Conservation (phyloP, 2,113 vertebrate genomes). For the Rhinogobius similis region DNA sequence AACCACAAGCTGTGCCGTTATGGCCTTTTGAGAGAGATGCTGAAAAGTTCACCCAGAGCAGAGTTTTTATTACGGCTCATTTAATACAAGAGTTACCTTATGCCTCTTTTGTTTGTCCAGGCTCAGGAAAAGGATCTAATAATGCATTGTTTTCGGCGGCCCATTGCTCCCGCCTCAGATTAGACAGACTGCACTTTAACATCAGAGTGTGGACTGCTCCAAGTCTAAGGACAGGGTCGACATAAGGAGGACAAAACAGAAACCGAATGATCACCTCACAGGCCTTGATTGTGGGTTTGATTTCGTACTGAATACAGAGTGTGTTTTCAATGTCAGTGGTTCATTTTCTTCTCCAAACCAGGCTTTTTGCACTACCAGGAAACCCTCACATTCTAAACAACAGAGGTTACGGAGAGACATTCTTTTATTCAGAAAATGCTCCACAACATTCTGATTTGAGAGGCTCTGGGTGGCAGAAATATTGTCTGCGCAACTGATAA, state of each 20-base stretch:
- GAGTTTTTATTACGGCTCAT: slow-evolving; percentile 44
- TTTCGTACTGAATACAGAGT: not conserved
- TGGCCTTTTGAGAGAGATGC: slow-evolving; percentile 35
- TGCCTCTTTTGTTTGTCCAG: slow-evolving; percentile 31
- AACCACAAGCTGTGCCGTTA: slow-evolving; percentile 34
- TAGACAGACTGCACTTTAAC: slow-evolving; percentile 31
- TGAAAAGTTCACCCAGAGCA: slow-evolving; percentile 35
- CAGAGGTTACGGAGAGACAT: too few species aligned
- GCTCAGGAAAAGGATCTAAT: slow-evolving; percentile 45
- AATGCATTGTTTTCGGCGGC: slow-evolving; percentile 18
- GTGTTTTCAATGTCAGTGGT: not conserved
- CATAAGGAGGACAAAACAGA: slow-evolving; percentile 16
- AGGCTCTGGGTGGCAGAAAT: too few species aligned
- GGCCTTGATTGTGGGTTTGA: not conserved
- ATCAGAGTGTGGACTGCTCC: slow-evolving; percentile 25
- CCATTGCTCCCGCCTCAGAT: slow-evolving; percentile 39
- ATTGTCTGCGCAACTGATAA: too few species aligned
- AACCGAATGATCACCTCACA: not conserved
- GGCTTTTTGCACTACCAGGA: not conserved
- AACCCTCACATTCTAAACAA: not conserved
- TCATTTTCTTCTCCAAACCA: not conserved
- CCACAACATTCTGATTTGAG: too few species aligned
- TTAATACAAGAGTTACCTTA: slow-evolving; percentile 20
- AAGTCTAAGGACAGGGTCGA: slow-evolving; percentile 22
- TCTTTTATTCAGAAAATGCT: too few species aligned